Evolutionary conservation across 2,113 vertebrate species (phyloP), one percentile per base, ranked within the genome.

Genomic region (Dunckerocampus dactyliophorus): DNA sequence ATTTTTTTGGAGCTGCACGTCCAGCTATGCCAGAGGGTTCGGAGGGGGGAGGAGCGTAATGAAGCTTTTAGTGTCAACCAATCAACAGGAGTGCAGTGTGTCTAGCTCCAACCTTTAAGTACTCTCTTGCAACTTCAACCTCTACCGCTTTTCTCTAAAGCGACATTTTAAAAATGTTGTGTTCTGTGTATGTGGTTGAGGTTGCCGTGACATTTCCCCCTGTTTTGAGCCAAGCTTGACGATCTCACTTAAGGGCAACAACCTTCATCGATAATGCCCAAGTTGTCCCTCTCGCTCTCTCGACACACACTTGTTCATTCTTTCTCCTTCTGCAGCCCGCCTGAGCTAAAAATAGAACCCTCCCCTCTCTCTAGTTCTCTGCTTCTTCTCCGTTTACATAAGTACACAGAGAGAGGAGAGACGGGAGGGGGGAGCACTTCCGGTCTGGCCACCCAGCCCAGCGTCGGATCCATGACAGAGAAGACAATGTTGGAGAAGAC

Each of bases 381-480:
- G 76, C 54, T 56, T 37, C 82, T 86, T 87, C 88, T 87, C 79
- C 84, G 86, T 90, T 91, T 91, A 90, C 89, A 90, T 90, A 90
- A 90, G 89, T 82, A 73, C 80, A 82, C 65, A 50, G 77, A 56
- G 43, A 43, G 43, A 31, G 57, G 57, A 6, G 19, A 13, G 31
- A 8, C 16, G 63, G 75, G 82, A 79, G 84, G 82, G 82, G 85
- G 82, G 85, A 82, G 72, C 79, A 82, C 89, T 89, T 90, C 89
- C 89, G 88, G 86, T 86, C 84, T 86, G 85, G 87, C 83, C 74
- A 85, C 84, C 85, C 80, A 85, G 75, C 79, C 81, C 80, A 84
- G 83, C 74, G 80, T 88, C 83, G 82, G 78, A 88, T 87, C 86
- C 82, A 84, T 85, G 86, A 88, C 75, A 53, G 58, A 59, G 31